Evolutionary conservation across 2,888 invertebrate species (phyloP), one percentile per base, ranked within the genome.

Genomic region (Drosophila helvetica): DNA sequence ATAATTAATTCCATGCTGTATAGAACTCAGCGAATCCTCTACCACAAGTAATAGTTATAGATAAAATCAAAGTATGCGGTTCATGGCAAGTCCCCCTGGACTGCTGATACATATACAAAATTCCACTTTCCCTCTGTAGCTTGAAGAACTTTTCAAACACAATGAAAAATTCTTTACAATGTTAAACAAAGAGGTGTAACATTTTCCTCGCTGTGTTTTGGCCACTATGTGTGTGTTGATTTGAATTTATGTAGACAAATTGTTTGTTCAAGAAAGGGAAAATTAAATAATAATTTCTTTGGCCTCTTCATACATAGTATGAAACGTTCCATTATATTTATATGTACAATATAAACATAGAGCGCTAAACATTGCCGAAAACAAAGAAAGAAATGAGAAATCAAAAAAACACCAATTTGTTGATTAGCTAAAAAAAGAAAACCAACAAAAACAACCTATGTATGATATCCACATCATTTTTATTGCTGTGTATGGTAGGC

Each of bases 401-500:
- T 51, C 33, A 51, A 61, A 70, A 53, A 68, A 83, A 88, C 89
- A 83, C 87, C 89, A 83, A 86, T 78, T 83, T 79, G 83, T 80
- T 86, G 77, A 80, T 62, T 73, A 79, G 68, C 56, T 69, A 81
- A 56, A 69, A 67, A 53, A 15, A 22, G 0, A 4, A 22, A 22
- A 22, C 22, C 22, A 22, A 22, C 22, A 22, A 22, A 22, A 22
- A 65, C 70, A 66, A 66, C 83, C 80, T 80, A 83, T 71, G 73
- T 80, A 83, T 71, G 73, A 80, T 74, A 55, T 62, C 38, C 50
- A 69, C 70, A 73, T 71, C 63, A 75, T 69, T 78, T 83, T 77
- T 78, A 86, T 83, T 86, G 84, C 78, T 75, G 60, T 83, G 70
- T 86, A 84, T 80, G 75, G 61, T 88, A 83, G 86, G 84, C 78